Percentiles rank a stretch among this genome's conserved stretches.
These are phyloP conservation scores for Laothoe populi DNA, from an alignment of 2,888 invertebrate species.

Conservation along the genomic window DNA sequence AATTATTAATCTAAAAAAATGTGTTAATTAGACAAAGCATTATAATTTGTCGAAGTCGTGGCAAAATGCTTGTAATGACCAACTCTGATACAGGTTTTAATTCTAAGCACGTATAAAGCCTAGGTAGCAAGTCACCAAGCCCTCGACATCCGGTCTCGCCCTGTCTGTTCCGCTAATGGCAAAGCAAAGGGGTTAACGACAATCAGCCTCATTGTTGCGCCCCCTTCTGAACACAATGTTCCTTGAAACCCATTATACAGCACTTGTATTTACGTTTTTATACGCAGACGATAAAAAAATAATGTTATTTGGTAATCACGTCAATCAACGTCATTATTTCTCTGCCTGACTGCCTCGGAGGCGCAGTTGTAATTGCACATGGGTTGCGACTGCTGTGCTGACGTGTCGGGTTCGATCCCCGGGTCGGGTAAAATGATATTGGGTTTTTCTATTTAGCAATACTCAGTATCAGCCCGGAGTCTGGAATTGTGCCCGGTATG, in stretches of 20 bases:
- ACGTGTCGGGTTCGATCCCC: too few species aligned
- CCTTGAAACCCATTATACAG: constrained; percentile 20
- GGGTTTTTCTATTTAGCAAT: too few species aligned
- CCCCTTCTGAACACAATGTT: constrained; percentile 29
- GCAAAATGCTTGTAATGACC: constrained; percentile 18
- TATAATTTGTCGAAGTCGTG: not conserved
- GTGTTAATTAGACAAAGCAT: not conserved
- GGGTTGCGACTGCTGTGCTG: too few species aligned
- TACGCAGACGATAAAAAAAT: not conserved
- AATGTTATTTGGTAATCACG: constrained; percentile 6
- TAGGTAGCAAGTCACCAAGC: constrained; percentile 39
- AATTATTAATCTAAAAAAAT: too few species aligned
- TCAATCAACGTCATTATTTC: too few species aligned
- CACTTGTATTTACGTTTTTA: constrained; percentile 17
- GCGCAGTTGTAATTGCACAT: too few species aligned
- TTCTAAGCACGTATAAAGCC: constrained; percentile 17
- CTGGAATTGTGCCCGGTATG: too few species aligned
- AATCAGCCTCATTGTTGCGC: constrained; percentile 45
- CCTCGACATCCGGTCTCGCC: constrained; percentile 64
- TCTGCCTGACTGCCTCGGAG: too few species aligned
- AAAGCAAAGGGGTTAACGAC: constrained; percentile 49
- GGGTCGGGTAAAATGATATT: too few species aligned
- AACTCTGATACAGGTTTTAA: not conserved
- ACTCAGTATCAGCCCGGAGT: too few species aligned
- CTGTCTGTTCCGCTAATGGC: constrained; percentile 62